Evolutionary conservation across 2,797 vertebrate genomes (phyloP), one percentile per base, ranked within the genome.

Genomic region (Anguilla obscura): DNA sequence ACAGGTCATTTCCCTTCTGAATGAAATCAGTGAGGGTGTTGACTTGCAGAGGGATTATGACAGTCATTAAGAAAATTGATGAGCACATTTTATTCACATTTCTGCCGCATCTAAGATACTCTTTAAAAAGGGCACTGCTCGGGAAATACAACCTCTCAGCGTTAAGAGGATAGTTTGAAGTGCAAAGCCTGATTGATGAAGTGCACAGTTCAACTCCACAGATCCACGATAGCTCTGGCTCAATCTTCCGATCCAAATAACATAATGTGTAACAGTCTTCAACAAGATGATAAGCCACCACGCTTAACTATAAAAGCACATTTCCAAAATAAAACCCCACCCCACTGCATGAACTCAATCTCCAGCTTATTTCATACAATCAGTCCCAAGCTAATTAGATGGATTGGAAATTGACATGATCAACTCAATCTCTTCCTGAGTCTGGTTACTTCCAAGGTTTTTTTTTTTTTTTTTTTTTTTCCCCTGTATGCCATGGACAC

Each of bases 41-140:
- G 93, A 93, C 93, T 90, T 89, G n/a, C 91, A 93, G 93, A 96
- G 87, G 93, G 94, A 96, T 96, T 94, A 92, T 88, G 91, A 91
- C 94, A 94, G 95, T 93, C 94, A 93, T 89, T 63, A 89, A 92
- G 91, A 92, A 93, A 95, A 96, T 91, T 93, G 95, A 96, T 95
- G 95, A 95, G 92, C 84, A 92, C 92, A 91, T 93, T 90, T 86
- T 24, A 80, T 3, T 60, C 89, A 95, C 94, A 95, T 95, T 94
- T 93, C 95, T 94, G 93, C 93, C 90, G 91, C 91, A 91, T 93
- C 94, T 95, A 94, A 95, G 94, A 95, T 92, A 94, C 93, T 94
- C 93, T 94, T 94, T 94, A 91, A 92, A 94, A 93, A 92, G 86
- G 91, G 90, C 87, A 87, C 89, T 83, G 91, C 94, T 74, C 93